Base-by-base conservation (phyloP, 2,888 invertebrate genomes). In the Perizoma affinitatum region DNA sequence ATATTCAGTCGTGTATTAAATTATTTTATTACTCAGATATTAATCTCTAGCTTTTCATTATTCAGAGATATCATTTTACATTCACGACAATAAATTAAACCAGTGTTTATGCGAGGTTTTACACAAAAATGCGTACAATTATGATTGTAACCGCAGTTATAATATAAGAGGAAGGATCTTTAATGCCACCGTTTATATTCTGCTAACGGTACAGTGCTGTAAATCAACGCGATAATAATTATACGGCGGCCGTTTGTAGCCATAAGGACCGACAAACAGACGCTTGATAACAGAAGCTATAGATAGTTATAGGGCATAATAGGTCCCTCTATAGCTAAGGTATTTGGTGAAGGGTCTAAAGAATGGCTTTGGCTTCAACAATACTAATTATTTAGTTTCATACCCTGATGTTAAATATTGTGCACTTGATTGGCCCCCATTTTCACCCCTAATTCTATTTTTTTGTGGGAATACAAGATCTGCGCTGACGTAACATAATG, bases 171-270 rank as follows among this genome's bases (percentile, higher is more conserved):
- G 63, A 71, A 75, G 67, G 67, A 46, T 10, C 69, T 71, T 71
- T 78, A 87, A 86, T 83, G 76, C 63, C 67, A 71, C 75, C 82
- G 84, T 88, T 88, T 87, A 83, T 86, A 87, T 88, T 87, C 85
- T 90, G 86, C 84, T 66, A 82, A 86, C 90, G 76, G 80, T 90
- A 87, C 87, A 62, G 54, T 48, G 71, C 78, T 44, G 85, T 91
- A 90, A 90, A 91, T 91, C 90, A 88, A 79, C 70, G 75, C 81
- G 83, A 87, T 90, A 88, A 88, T 90, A 87, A 90, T 90, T 88
- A 87, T 84, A 87, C 80, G 73, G 76, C 77, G 73, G 76, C 84
- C 82, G 85, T 88, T 87, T 86, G 84, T 81, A 84, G 82, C 81
- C 77, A 78, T 83, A 84, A 84, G 83, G 81, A 79, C 71, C 73